Evolutionary conservation across 2,888 invertebrate genomes (phyloP).

Genomic region (Caenorhabditis sp.): DNA sequence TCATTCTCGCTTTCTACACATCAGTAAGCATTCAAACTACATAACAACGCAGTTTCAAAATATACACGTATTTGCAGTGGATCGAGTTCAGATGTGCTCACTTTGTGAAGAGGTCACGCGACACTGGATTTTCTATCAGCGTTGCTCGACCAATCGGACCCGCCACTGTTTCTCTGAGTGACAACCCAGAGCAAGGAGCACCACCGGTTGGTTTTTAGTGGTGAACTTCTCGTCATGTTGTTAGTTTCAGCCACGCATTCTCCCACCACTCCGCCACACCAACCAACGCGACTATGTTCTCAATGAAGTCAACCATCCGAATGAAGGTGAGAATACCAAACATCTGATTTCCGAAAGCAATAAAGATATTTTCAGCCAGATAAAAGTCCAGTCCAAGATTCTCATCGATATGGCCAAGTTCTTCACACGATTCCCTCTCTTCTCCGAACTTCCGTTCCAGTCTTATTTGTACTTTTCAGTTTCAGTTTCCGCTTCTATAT

Average conservation of each 20-base stretch:
- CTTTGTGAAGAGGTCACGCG: conserved; percentile 78
- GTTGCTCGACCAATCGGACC: conserved; percentile 78
- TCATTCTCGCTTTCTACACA: conserved; percentile 31
- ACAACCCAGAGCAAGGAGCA: conserved; percentile 37
- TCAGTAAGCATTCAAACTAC: conserved; percentile 27
- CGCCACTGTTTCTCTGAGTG: conserved; percentile 76
- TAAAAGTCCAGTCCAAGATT: no score
- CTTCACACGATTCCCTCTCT: no score
- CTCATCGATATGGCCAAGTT: no score
- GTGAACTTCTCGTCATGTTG: no score
- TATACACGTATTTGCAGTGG: conserved; percentile 62
- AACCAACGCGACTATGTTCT: conserved; percentile 28
- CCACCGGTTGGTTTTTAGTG: background rate
- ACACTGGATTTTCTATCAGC: conserved; percentile 81
- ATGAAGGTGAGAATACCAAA: conserved; percentile 18
- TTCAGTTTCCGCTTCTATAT: background rate
- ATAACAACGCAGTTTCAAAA: background rate
- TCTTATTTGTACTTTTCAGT: background rate
- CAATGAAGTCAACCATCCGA: conserved; percentile 29
- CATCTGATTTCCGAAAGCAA: background rate
- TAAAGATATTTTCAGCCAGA: background rate
- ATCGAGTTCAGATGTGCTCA: conserved; percentile 75
- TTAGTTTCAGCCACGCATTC: conserved; percentile 28
- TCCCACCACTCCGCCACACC: conserved; percentile 63
- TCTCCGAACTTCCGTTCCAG: no score